Base-by-base conservation (phyloP, 2,888 invertebrate species). In the Chaitophorus viminalis region DNA sequence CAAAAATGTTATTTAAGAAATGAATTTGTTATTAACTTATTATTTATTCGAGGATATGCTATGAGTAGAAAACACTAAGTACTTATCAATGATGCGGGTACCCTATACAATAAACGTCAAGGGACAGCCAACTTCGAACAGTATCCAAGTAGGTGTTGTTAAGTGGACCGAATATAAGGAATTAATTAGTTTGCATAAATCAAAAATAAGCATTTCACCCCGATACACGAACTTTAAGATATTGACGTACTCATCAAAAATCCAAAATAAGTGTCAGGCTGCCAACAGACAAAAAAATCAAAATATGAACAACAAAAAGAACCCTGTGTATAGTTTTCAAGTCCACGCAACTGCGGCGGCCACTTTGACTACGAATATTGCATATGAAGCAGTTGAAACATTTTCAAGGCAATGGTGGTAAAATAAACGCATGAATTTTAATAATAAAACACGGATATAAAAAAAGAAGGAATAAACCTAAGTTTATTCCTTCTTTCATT, bases 401-500 rank as follows among this genome's bases (percentile, higher is more conserved):
- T 46, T 72, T 82, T 72, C 33, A 6, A 21, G 9, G 39, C 3
- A 11, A 5, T 11, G 29, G 31, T 81, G 29, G 1, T 21, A 68
- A 39, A n/a, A 25, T 31, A 33, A 5, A 46, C 52, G 21, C 8
- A 3, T 60, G 33, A 6, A 46, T 72, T 82, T 82, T 70, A 72
- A 70, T 82, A 46, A 46, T 52, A 54, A 78, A 78, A 78, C 25
- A 60, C 54, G 8, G 54, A 78, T 25, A 46, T 36, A 76, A 52
- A 77, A 31, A 39, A 39, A 74, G 5, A 31, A 33, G 21, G 25
- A 65, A 60, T 39, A 82, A 68, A 46, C 46, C 46, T n/a, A 39
- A 11, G 54, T 21, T 4, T 25, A n/a, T 72, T 31, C 46, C n/a
- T n/a, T n/a, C n/a, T n/a, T n/a, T n/a, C n/a, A n/a, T n/a, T n/a